Evolutionary conservation across 2,888 invertebrate genomes (phyloP).

Genomic region (Elysia crispata): DNA sequence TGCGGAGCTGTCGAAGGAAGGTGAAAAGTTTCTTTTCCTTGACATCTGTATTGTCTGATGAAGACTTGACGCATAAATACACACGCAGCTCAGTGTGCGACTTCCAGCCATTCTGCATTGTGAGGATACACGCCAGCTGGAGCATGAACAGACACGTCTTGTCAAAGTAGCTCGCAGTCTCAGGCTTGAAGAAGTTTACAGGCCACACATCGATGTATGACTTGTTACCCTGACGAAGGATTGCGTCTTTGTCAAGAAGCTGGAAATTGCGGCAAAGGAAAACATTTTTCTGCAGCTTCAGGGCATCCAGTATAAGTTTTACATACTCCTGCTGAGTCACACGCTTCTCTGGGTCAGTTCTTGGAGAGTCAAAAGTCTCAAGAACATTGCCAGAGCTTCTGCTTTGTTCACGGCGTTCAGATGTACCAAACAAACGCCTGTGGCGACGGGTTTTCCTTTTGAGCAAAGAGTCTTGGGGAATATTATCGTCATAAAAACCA

Average conservation of each 20-base stretch:
- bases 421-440: slow-evolving; percentile 57
- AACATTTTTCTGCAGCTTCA: slow-evolving; percentile 95
- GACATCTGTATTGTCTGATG: slow-evolving; percentile 62
- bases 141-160: slow-evolving; percentile 96
- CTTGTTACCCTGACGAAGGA: slow-evolving; percentile 82
- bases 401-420: slow-evolving; percentile 50
- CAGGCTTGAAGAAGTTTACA: slow-evolving; percentile 90
- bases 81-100: slow-evolving; percentile 88
- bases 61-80: slow-evolving; percentile 83
- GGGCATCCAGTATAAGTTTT: slow-evolving; percentile 89
- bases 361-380: slow-evolving; percentile 59
- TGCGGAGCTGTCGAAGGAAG: slow-evolving; percentile 89
- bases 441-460: slow-evolving; percentile 53
- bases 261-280: slow-evolving; percentile 95
- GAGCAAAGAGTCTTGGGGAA: slow-evolving; percentile 82
- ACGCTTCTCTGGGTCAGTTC: slow-evolving; percentile 55
- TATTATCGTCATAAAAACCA: slow-evolving; percentile 90
- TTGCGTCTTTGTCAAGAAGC: slow-evolving; percentile 86
- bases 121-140: slow-evolving; percentile 96
- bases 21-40: slow-evolving; percentile 78
- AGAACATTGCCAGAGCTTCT: slow-evolving; percentile 55
- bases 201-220: slow-evolving; percentile 98
- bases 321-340: slow-evolving; percentile 84
- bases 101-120: slow-evolving; percentile 85
- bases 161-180: slow-evolving; percentile 88